These are phyloP conservation scores for Temnothorax rugatulus DNA, from an alignment of 2,888 invertebrate genomes.

Conservation along the genomic window DNA sequence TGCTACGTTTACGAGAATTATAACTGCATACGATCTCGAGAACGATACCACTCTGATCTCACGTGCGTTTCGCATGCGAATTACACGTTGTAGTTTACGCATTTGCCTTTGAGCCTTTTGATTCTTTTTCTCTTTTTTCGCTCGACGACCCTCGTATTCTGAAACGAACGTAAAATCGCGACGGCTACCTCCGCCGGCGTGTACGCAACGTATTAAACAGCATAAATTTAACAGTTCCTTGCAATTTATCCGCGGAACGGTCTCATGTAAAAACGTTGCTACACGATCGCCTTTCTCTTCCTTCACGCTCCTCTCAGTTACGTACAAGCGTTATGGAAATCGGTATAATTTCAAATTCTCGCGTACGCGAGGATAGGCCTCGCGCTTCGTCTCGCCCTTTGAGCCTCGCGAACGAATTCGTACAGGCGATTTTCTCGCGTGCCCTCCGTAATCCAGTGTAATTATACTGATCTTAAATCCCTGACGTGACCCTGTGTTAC, in stretches of 20 bases:
- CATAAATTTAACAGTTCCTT: neutral
- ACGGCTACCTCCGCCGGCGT: conserved; percentile 7
- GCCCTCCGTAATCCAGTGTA: neutral
- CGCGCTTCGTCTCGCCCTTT: neutral
- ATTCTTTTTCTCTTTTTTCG: conserved; percentile 45
- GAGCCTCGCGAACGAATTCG: neutral
- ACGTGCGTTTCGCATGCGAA: neutral
- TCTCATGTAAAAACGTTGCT: conserved; percentile 3
- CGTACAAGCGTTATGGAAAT: conserved; percentile 3
- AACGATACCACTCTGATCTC: conserved; percentile 15
- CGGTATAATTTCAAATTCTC: conserved; percentile 16
- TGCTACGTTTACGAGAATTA: conserved; percentile 11
- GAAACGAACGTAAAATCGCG: conserved; percentile 19
- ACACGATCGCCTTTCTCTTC: conserved; percentile 12
- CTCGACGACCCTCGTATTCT: conserved; percentile 36
- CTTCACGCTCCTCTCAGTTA: neutral
- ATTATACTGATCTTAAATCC: conserved; percentile 3
- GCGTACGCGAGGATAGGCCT: neutral
- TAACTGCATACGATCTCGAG: conserved; percentile 29
- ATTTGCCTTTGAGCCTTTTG: conserved; percentile 59
- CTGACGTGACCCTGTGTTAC: neutral
- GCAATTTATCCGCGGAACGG: neutral
- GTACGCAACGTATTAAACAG: conserved; percentile 19
- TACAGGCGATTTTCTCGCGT: neutral
- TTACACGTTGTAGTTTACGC: conserved; percentile 19